These are phyloP conservation scores for Scaptomyza caliginosa DNA, from an alignment of 2,888 invertebrate species.

Conservation along the genomic window DNA sequence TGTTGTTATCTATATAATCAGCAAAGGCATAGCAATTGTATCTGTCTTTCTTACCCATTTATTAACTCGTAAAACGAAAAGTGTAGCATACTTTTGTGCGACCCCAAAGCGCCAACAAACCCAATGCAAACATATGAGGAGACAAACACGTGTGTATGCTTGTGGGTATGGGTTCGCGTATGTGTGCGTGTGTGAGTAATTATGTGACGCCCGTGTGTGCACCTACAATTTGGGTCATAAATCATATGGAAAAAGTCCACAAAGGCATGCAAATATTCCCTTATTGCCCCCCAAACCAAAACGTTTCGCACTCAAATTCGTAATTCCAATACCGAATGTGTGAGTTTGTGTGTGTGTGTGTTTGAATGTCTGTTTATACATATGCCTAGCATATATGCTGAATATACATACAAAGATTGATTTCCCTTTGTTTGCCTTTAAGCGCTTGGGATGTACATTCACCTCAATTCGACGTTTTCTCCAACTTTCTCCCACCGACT, in stretches of 20 bases:
- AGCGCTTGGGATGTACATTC: slow-evolving; percentile 47
- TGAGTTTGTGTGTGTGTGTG: slow-evolving; percentile 12
- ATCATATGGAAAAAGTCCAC: slow-evolving; percentile 75
- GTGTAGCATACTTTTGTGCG: slow-evolving; percentile 59
- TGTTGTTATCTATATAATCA: slow-evolving; percentile 1
- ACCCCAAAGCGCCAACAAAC: slow-evolving; percentile 41
- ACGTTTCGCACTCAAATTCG: slow-evolving; percentile 21
- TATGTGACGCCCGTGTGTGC: slow-evolving; percentile 39
- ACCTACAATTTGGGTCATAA: slow-evolving; percentile 74
- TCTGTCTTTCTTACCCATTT: slow-evolving; percentile 38
- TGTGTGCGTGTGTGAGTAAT: slow-evolving; percentile 33
- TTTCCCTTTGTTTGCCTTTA: slow-evolving; percentile 74
- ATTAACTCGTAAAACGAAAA: slow-evolving; percentile 66
- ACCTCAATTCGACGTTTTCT: slow-evolving; percentile 49
- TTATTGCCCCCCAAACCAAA: slow-evolving; percentile 41
- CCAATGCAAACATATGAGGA: slow-evolving; percentile 12
- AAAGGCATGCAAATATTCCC: slow-evolving; percentile 72
- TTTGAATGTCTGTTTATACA: slow-evolving; percentile 23
- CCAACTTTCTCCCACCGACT: background rate
- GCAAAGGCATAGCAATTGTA: slow-evolving; percentile 15
- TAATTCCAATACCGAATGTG: slow-evolving; percentile 20
- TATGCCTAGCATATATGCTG: slow-evolving; percentile 44
- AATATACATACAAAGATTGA: slow-evolving; percentile 71
- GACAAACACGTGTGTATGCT: background rate
- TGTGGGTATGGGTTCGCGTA: background rate